phyloP scores from a whole-genome alignment of 1,140 invertebrate genomes.

The Battus philenor region DNA sequence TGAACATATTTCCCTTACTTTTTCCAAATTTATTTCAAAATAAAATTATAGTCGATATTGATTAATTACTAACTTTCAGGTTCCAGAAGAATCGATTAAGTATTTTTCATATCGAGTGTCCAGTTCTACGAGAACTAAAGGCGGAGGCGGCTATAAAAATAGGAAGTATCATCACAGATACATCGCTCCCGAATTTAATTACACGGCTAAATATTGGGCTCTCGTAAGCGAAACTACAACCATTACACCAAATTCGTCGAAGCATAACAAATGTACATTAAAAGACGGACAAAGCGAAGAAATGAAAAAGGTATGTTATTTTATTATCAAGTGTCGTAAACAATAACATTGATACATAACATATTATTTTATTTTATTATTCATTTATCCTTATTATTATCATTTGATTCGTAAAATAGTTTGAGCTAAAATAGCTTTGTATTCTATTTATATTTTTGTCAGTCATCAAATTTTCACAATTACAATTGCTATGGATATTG shows the following conservation, averaged over 20 bases:
- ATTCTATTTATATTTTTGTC: too few relatives aligned
- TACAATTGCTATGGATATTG: too few relatives aligned
- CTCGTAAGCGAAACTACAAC: constrained; percentile 61
- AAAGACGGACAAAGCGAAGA: constrained; percentile 58
- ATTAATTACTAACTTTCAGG: too few relatives aligned
- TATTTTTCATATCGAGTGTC: constrained; percentile 66
- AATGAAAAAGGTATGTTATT: constrained; percentile 46
- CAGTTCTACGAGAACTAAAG: constrained; percentile 58
- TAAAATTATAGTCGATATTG: too few relatives aligned
- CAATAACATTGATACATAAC: too few relatives aligned
- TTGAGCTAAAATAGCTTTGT: too few relatives aligned
- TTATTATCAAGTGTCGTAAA: neutral
- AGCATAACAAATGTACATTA: constrained; percentile 63
- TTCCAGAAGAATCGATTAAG: constrained; percentile 51
- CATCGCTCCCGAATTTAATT: constrained; percentile 65
- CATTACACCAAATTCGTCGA: constrained; percentile 39
- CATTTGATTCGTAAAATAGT: too few relatives aligned
- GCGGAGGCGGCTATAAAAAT: constrained; percentile 54
- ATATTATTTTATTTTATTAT: too few relatives aligned
- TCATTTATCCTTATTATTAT: too few relatives aligned
- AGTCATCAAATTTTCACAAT: too few relatives aligned
- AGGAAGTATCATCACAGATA: constrained; percentile 64
- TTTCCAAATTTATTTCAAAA: too few relatives aligned
- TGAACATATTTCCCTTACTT: too few relatives aligned
- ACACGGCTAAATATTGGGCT: constrained; percentile 65